Base-by-base conservation (phyloP, 2,888 invertebrate species). In the Eupithecia vulgata region DNA sequence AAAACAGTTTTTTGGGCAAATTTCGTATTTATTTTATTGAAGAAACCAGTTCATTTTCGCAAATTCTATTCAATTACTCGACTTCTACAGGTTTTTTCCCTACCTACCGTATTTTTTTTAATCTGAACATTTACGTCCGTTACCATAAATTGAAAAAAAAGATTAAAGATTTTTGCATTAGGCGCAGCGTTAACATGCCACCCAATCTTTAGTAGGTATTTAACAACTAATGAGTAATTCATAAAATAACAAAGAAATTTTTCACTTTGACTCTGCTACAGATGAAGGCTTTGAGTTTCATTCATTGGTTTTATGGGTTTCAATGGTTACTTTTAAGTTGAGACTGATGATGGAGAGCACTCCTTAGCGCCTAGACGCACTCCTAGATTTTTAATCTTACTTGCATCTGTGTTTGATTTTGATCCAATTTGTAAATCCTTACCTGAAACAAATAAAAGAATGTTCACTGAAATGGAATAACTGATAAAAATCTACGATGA, bases 381-480 rank as follows among this genome's bases (percentile, higher is more conserved):
- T 45, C 7, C 21, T 45, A 25, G 57, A 57, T 0, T 1, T 52
- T 21, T 57, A 25, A n/a, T 57, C 30, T 17, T 21, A 7, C 17
- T 34, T 34, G 15, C 34, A 7, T 34, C 30, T 59, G 17, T 7
- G 34, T 25, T 57, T 64, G 34, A 13, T 37, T 40, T 13, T 30
- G 68, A 64, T 65, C 45, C 17, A 5, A 40, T 72, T 68, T 65
- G 59, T 40, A 65, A 68, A 8, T 73, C 52, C 70, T 67, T 73
- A 73, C 73, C 73, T 70, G 73, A 59, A 72, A 72, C 65, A 72
- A 72, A 37, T 25, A 40, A 25, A n/a, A 64, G 4, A 57, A 5
- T 25, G 10, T 25, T 57, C 25, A 57, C 57, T 25, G 5, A 25
- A 57, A 12, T 57, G 25, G 57, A 25, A 57, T 57, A 13, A 25